Evolutionary conservation across 2,888 invertebrate species (phyloP).

Genomic region (Chironomus riparius): DNA sequence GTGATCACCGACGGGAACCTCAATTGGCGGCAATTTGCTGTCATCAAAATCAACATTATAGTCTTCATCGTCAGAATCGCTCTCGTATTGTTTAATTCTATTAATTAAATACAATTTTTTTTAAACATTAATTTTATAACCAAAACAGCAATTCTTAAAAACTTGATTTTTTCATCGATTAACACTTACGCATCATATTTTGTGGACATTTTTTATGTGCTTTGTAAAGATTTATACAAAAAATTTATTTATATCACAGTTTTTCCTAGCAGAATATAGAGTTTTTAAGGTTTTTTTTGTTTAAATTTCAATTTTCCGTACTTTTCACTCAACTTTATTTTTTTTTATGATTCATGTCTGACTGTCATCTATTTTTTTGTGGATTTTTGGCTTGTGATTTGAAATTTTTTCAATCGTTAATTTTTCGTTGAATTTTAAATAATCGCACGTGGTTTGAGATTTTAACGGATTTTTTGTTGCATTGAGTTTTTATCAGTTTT

Average conservation of each 20-base stretch:
- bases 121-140: constrained; percentile 16
- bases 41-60: constrained; percentile 38
- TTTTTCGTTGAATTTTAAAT: too few relatives aligned
- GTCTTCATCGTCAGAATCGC: constrained; percentile 37
- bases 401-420: too few relatives aligned
- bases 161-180: not conserved
- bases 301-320: not conserved
- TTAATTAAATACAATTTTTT: not conserved
- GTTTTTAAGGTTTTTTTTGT: not conserved
- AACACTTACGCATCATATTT: constrained; percentile 25
- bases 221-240: constrained; percentile 21
- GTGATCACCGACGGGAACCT: constrained; percentile 78
- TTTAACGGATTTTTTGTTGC: too few relatives aligned
- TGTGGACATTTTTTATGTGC: constrained; percentile 20
- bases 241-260: constrained; percentile 24
- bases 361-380: too few relatives aligned
- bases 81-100: constrained; percentile 23
- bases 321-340: too few relatives aligned
- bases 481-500: too few relatives aligned
- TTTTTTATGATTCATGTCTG: too few relatives aligned
- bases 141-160: constrained; percentile 7
- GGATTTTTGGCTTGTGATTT: too few relatives aligned
- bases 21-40: constrained; percentile 51
- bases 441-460: too few relatives aligned
- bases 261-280: constrained; percentile 2